Evolutionary conservation across 2,113 vertebrate genomes (phyloP).

Genomic region (Siphamia tubifer): DNA sequence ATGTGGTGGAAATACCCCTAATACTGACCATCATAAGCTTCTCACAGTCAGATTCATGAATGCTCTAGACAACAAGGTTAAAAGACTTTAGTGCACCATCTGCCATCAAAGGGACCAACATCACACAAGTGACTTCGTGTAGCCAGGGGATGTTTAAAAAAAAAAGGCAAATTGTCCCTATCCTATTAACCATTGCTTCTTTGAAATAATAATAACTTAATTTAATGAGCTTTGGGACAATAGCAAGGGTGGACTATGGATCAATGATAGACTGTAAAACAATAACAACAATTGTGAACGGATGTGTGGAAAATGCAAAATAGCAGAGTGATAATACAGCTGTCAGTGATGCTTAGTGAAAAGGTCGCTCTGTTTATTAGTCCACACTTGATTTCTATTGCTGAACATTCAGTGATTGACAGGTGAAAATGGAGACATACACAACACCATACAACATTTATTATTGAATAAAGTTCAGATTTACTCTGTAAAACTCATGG

Average conservation of each 20-base stretch:
- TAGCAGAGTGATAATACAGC: neutral
- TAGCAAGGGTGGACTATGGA: neutral
- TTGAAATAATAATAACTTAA: slow-evolving; percentile 23
- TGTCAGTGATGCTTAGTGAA: slow-evolving; percentile 27
- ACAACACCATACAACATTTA: no score
- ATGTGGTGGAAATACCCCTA: neutral
- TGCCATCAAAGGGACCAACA: slow-evolving; percentile 17
- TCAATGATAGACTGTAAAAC: neutral
- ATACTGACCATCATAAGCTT: neutral
- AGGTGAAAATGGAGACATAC: neutral
- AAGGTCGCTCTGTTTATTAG: slow-evolving; percentile 50
- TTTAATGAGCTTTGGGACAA: neutral
- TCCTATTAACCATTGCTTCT: slow-evolving; percentile 27
- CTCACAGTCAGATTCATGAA: slow-evolving; percentile 47
- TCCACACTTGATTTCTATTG: neutral
- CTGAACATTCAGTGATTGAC: neutral
- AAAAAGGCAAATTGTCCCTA: slow-evolving; percentile 25
- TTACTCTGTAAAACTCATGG: no score
- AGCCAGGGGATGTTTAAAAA: slow-evolving; percentile 16
- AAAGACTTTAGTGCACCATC: slow-evolving; percentile 16
- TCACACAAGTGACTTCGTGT: slow-evolving; percentile 33
- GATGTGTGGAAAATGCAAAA: neutral
- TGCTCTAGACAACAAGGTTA: slow-evolving; percentile 34
- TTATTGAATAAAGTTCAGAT: no score
- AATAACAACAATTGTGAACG: neutral